Conservation (phyloP, 2,113 vertebrate genomes). For the Vulpes lagopus region DNA sequence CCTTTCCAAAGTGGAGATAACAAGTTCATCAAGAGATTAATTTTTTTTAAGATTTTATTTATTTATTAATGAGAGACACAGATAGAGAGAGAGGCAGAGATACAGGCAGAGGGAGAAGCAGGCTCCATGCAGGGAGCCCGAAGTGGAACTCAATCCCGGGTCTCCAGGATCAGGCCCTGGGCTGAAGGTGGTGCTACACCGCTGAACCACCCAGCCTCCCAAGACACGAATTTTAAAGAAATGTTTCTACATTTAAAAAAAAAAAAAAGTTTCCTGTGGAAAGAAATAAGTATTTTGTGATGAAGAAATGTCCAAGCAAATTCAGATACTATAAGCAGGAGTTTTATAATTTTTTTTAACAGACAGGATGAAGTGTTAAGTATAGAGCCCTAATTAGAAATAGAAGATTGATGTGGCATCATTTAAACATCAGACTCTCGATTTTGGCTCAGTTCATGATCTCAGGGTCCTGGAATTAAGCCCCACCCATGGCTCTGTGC, state of each 20-base stretch:
- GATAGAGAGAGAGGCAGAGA: too few relatives aligned
- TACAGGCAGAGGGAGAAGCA: too few relatives aligned
- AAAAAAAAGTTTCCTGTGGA: neutral
- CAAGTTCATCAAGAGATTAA: neutral
- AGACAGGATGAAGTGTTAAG: conserved; percentile 71
- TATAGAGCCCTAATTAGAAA: conserved; percentile 72
- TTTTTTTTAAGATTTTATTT: too few relatives aligned
- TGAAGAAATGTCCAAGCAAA: conserved; percentile 70
- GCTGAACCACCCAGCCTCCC: too few relatives aligned
- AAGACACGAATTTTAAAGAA: neutral
- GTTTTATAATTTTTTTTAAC: conserved; percentile 14
- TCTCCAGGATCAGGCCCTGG: too few relatives aligned
- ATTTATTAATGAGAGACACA: too few relatives aligned
- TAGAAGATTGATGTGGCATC: conserved; percentile 58
- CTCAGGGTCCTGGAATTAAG: neutral
- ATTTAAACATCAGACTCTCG: neutral
- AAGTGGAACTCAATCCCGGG: too few relatives aligned
- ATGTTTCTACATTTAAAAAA: neutral
- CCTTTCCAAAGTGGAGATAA: neutral
- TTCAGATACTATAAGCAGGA: conserved; percentile 28
- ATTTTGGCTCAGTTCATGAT: neutral
- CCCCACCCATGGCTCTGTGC: neutral
- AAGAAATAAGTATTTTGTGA: neutral
- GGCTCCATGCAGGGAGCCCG: too few relatives aligned
- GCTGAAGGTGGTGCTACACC: too few relatives aligned